These are phyloP conservation scores for Drosophila pectinifera DNA, from an alignment of 1,140 invertebrate genomes.

Conservation along the genomic window DNA sequence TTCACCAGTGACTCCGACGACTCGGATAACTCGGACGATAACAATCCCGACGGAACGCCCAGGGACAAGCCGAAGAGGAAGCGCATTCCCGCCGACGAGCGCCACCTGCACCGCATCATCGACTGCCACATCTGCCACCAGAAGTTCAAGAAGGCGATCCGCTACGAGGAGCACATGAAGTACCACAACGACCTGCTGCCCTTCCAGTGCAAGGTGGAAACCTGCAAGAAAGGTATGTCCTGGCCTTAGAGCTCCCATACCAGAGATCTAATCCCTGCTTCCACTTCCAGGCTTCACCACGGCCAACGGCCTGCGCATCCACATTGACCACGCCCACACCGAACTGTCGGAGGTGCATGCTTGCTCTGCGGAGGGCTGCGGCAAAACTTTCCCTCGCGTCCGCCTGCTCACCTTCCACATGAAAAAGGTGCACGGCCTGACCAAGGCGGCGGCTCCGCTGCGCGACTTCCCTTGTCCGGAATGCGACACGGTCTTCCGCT, in stretches of 20 bases:
- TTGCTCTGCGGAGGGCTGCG: conserved; percentile 74
- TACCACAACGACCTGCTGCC: conserved; percentile 80
- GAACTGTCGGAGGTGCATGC: conserved; percentile 71
- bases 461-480: conserved; percentile 76
- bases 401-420: conserved; percentile 81
- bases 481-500: conserved; percentile 80
- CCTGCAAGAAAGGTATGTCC: conserved; percentile 61
- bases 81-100: conserved; percentile 66
- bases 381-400: conserved; percentile 73
- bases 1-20: conserved; percentile 30
- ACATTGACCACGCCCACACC: conserved; percentile 79
- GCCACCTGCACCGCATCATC: conserved; percentile 73
- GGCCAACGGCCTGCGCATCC: conserved; percentile 74
- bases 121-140: conserved; percentile 83
- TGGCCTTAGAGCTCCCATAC: fast-evolving
- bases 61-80: conserved; percentile 70
- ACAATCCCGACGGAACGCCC: conserved; percentile 28
- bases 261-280: background rate
- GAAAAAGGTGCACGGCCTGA: conserved; percentile 78
- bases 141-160: conserved; percentile 79
- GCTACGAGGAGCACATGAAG: conserved; percentile 82
- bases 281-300: conserved; percentile 65
- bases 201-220: conserved; percentile 77
- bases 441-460: conserved; percentile 67
- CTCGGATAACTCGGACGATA: conserved; percentile 50